Percentiles rank a stretch among this genome's conserved stretches.
These are phyloP conservation scores for Pomacea maculata DNA, from an alignment of 1,140 invertebrate genomes.

Conservation along the genomic window DNA sequence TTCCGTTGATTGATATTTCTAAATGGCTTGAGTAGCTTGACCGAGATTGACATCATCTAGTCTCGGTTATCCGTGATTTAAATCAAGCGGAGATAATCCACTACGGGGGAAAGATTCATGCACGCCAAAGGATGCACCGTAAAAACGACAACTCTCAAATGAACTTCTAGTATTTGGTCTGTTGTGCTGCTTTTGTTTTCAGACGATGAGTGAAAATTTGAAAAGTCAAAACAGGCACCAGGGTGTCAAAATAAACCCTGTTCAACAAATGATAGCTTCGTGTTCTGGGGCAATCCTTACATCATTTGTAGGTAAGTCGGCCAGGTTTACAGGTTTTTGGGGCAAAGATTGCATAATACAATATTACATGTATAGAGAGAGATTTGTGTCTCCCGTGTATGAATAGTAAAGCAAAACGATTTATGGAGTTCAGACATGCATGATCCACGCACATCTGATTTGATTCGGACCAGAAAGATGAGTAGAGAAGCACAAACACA, in stretches of 20 bases:
- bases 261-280: conserved; percentile 89
- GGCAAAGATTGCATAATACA: background rate
- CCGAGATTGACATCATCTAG: no score
- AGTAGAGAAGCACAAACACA: background rate
- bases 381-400: background rate
- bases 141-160: background rate
- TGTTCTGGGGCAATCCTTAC: conserved; percentile 89
- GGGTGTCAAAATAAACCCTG: conserved; percentile 75
- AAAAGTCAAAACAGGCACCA: conserved; percentile 5
- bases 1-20: no score
- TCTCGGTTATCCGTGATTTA: no score
- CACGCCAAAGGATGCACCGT: background rate
- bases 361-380: background rate
- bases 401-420: background rate
- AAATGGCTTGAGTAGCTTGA: no score
- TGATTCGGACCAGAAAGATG: background rate
- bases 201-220: conserved; percentile 8
- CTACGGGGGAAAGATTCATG: no score
- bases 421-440: background rate
- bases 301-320: conserved; percentile 80
- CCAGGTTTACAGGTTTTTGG: background rate
- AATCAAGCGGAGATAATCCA: no score
- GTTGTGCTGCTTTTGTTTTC: background rate
- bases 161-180: background rate
- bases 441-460: background rate